Evolutionary conservation across 1,140 invertebrate species (phyloP).

Genomic region (Drosophila sechellia): DNA sequence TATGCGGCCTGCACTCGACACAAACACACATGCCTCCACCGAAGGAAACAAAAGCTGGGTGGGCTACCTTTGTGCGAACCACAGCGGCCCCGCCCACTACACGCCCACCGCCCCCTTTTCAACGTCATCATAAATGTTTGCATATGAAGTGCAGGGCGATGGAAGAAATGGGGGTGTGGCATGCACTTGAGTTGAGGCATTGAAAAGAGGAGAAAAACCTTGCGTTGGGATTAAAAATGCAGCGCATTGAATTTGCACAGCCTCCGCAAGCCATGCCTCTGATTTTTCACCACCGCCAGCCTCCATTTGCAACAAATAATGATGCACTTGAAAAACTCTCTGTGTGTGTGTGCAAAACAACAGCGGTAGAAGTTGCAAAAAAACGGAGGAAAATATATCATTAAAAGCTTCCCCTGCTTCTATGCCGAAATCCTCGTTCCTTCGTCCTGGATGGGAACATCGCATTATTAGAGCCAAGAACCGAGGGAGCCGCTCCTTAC

Average conservation of each 20-base stretch:
- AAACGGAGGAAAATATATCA: slow-evolving; percentile 38
- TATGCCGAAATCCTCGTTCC: slow-evolving; percentile 1
- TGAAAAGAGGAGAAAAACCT: slow-evolving; percentile 70
- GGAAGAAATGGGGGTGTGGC: slow-evolving; percentile 47
- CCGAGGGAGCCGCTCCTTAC: slow-evolving; percentile 34
- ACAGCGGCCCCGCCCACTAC: slow-evolving; percentile 25
- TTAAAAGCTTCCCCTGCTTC: slow-evolving; percentile 57
- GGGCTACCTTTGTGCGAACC: slow-evolving; percentile 67
- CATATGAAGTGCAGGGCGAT: slow-evolving; percentile 66
- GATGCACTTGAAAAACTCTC: slow-evolving; percentile 79
- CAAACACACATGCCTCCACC: slow-evolving; percentile 46
- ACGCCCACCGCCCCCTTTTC: slow-evolving; percentile 14
- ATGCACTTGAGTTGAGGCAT: slow-evolving; percentile 78
- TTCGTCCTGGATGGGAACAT: slow-evolving; percentile 19
- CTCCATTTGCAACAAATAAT: slow-evolving; percentile 79
- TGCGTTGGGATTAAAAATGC: slow-evolving; percentile 81
- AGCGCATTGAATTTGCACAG: slow-evolving; percentile 79
- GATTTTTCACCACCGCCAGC: slow-evolving; percentile 9
- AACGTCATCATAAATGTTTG: slow-evolving; percentile 76
- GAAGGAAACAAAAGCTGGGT: slow-evolving; percentile 64
- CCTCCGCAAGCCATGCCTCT: slow-evolving; percentile 1
- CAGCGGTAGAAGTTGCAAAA: slow-evolving; percentile 42
- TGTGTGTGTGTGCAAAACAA: slow-evolving; percentile 56
- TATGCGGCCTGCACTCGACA: slow-evolving; percentile 78
- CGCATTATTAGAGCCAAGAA: slow-evolving; percentile 60